These are phyloP conservation scores for Melipona bicolor DNA, from an alignment of 2,888 invertebrate genomes.

Conservation along the genomic window DNA sequence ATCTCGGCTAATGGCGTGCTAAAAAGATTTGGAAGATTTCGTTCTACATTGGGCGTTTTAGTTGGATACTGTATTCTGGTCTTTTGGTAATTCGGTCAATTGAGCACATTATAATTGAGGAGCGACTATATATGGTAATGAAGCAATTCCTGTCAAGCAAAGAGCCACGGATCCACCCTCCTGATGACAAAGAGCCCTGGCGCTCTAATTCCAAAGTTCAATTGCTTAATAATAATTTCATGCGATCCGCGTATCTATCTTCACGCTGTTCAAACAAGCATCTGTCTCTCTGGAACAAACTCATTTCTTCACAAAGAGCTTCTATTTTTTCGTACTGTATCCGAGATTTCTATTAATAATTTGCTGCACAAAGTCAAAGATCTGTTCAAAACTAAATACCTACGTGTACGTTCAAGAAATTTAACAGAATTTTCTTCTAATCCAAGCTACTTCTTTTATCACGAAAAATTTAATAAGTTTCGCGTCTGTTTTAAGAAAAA, in stretches of 20 bases:
- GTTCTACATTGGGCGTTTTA: no score
- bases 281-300: background rate
- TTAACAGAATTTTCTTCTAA: background rate
- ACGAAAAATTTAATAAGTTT: background rate
- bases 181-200: background rate
- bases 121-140: conserved; percentile 16
- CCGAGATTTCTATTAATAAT: background rate
- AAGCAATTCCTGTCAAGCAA: background rate
- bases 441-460: background rate
- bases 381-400: background rate
- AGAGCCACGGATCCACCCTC: background rate
- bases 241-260: background rate
- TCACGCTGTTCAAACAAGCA: background rate
- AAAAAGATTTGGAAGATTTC: background rate
- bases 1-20: no score
- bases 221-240: conserved; percentile 10
- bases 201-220: background rate
- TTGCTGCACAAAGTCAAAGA: background rate
- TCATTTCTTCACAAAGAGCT: background rate
- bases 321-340: background rate
- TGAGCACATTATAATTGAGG: conserved; percentile 2
- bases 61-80: background rate
- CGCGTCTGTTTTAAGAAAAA: background rate
- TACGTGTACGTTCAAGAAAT: background rate
- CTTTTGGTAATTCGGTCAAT: background rate